phyloP scores from a whole-genome alignment of 2,888 invertebrate species.

The Drosophila austrosaltans region DNA sequence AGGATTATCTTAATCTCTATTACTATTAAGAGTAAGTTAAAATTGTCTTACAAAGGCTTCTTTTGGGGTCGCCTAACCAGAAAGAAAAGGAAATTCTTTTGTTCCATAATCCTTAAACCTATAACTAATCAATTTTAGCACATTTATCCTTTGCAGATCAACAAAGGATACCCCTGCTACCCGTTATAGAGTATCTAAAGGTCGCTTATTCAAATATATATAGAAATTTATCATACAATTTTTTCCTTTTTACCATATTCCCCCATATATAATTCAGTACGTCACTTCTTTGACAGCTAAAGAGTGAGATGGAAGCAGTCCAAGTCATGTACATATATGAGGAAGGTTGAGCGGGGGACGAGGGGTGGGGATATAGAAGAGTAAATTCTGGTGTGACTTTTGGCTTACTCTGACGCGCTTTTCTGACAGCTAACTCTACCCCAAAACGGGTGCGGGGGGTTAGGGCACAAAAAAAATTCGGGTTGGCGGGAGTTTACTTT shows the following conservation, averaged over 20 bases:
- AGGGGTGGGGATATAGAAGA: not conserved
- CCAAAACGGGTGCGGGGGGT: not conserved
- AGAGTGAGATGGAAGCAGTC: constrained; percentile 7
- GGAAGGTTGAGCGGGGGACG: too few species aligned
- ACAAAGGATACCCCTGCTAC: too few species aligned
- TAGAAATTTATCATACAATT: not conserved
- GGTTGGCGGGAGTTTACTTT: constrained; percentile 31
- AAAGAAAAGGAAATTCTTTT: too few species aligned
- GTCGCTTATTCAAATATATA: not conserved
- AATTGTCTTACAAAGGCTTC: too few species aligned
- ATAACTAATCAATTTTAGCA: too few species aligned
- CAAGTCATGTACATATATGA: not conserved
- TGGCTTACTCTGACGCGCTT: constrained; percentile 56
- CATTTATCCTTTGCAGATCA: too few species aligned
- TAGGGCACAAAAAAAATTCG: too few species aligned
- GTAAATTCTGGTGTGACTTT: constrained; percentile 68
- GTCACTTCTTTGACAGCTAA: constrained; percentile 67
- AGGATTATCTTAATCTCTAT: too few species aligned
- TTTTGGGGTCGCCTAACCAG: too few species aligned
- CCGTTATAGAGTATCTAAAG: not conserved
- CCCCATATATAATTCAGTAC: constrained; percentile 64
- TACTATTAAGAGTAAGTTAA: too few species aligned
- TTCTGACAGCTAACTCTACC: constrained; percentile 67
- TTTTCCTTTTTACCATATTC: constrained; percentile 53
- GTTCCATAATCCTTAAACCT: too few species aligned